phyloP scores from a whole-genome alignment of 1,140 invertebrate species.

The Diachasmimorpha longicaudata region DNA sequence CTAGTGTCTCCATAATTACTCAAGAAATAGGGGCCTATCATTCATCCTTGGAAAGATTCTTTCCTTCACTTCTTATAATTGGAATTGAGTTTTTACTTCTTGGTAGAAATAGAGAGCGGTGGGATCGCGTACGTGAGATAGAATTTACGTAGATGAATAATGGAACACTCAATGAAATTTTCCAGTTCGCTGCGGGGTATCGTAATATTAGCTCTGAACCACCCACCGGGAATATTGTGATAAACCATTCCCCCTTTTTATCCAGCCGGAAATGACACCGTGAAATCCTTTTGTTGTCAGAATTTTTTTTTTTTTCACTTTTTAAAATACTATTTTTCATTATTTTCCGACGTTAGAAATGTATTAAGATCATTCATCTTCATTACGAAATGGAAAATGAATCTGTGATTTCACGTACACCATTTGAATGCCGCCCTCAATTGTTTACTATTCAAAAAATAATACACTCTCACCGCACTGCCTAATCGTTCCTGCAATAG shows the following conservation, averaged over 20 bases:
- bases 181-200: constrained; percentile 60
- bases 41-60: too few species aligned
- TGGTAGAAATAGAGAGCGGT: too few species aligned
- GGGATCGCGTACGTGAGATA: neutral
- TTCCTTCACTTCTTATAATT: too few species aligned
- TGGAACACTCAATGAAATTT: constrained; percentile 63
- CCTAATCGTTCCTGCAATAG: neutral
- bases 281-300: neutral
- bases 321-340: neutral
- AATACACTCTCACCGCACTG: neutral
- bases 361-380: neutral
- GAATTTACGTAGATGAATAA: constrained; percentile 53
- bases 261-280: neutral
- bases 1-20: too few species aligned
- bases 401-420: too few species aligned
- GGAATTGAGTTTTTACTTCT: too few species aligned
- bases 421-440: too few species aligned
- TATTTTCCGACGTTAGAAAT: neutral
- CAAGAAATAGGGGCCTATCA: too few species aligned
- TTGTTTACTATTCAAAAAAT: too few species aligned
- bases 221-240: constrained; percentile 24
- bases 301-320: neutral
- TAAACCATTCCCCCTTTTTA: constrained; percentile 16
- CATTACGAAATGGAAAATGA: neutral
- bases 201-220: constrained; percentile 60